Evolutionary conservation across 1,140 invertebrate species (phyloP).

Genomic region (Pseudomyrmex dendroicus): DNA sequence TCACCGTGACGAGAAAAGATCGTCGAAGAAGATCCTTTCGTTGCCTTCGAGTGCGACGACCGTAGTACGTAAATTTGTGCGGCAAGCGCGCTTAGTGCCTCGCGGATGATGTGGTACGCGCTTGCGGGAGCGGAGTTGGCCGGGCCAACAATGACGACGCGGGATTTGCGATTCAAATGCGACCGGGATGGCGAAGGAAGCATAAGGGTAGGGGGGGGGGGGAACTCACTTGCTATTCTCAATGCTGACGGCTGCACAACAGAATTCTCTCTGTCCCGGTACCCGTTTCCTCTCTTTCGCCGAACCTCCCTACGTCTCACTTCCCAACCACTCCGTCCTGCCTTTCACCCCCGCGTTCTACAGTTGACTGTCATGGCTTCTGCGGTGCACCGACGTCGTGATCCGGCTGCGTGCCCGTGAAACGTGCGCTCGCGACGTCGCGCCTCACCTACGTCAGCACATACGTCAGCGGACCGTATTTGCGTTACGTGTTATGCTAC

Average conservation of each 20-base stretch:
- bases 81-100: conserved; percentile 5
- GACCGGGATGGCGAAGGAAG: background rate
- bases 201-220: background rate
- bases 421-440: conserved; percentile 56
- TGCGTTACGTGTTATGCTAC: conserved; percentile 39
- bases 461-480: conserved; percentile 61
- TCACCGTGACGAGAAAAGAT: background rate
- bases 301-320: conserved; percentile 26
- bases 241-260: conserved; percentile 68
- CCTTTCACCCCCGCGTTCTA: too few species aligned
- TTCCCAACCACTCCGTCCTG: conserved; percentile 28
- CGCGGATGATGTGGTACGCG: conserved; percentile 42
- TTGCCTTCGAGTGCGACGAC: background rate
- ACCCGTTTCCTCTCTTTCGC: conserved; percentile 39
- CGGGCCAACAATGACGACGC: conserved; percentile 64
- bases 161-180: conserved; percentile 74
- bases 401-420: conserved; percentile 53
- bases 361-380: conserved; percentile 37
- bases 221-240: conserved; percentile 61
- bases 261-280: background rate
- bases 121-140: conserved; percentile 27
- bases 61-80: conserved; percentile 7
- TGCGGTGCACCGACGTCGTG: conserved; percentile 57
- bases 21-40: background rate
- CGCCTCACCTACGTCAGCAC: conserved; percentile 61